Base-by-base conservation (phyloP, 2,888 invertebrate species). In the Doris montereyensis region DNA sequence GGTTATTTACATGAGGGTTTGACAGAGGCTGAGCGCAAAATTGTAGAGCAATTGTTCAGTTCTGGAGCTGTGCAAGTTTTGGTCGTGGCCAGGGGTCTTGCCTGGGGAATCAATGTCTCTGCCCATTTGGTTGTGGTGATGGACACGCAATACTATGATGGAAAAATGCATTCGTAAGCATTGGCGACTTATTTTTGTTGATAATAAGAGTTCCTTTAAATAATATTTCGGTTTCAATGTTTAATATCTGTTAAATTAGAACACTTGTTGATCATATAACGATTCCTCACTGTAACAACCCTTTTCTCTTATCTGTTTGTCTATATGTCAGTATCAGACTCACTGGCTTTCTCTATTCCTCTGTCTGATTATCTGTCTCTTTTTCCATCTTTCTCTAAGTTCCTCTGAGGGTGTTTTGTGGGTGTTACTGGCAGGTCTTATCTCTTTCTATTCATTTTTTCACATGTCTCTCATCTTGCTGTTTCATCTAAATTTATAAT, bases 1-100 rank as follows among this genome's bases (percentile, higher is more conserved):
- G 99, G 97, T 0, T 99, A 97, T 92, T 94, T 99, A 73, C 99
- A 99, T 92, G 98, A 97, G 93, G 99, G 99, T 10, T 93, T 98
- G 8, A 95, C 95, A 1, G 92, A 94, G 0, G 94, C 94, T 68
- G 99, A 99, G 93, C 94, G 96, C 73, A 94, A 96, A 32, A 93
- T 98, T 72, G 97, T 99, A 10, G 97, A 99, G 88, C 96, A 97
- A 90, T 93, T 99, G 76, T 96, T 98, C 89, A 96, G 96, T 90
- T 95, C 96, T 0, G 98, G 97, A 0, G 98, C 98, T 0, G 95
- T 98, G 62, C 93, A 93, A 87, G 94, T 97, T 79, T 95, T 97
- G 70, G 98, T 99, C 1, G 96, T 96, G 0, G 97, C 97, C 0
- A 94, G 96, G 1, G 97, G 96, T 89, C 94, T 99, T 52, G 96